phyloP scores from a whole-genome alignment of 2,797 vertebrate genomes.

The Hybognathus amarus region DNA sequence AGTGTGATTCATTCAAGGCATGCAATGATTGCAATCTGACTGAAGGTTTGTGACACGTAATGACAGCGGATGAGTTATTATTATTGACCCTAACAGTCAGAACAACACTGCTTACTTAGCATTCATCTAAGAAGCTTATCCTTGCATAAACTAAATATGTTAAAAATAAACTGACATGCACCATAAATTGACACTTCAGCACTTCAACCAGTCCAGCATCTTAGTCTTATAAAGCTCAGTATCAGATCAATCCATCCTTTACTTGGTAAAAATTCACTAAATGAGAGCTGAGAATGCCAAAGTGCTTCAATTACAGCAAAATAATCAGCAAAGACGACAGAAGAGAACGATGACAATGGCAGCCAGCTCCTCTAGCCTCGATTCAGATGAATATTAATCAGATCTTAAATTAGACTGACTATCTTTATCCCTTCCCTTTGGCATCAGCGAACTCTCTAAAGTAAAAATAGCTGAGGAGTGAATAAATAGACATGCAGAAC shows the following conservation, averaged over 20 bases:
- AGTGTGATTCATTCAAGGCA: not conserved
- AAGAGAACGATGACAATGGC: slow-evolving; percentile 33
- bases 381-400: slow-evolving; percentile 60
- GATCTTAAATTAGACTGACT: slow-evolving; percentile 57
- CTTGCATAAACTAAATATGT: not conserved
- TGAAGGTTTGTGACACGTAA: not conserved
- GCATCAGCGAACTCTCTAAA: slow-evolving; percentile 26
- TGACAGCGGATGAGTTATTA: not conserved
- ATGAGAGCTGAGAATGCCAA: not conserved
- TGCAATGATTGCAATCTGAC: not conserved
- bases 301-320: not conserved
- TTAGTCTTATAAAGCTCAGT: not conserved
- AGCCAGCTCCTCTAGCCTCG: slow-evolving; percentile 31
- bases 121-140: not conserved
- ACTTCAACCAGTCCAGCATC: not conserved
- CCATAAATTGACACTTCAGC: not conserved
- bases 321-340: not conserved
- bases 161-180: too few relatives aligned
- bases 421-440: slow-evolving; percentile 23
- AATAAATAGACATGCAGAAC: slow-evolving; percentile 52
- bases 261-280: not conserved
- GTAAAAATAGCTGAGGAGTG: slow-evolving; percentile 44
- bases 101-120: not conserved
- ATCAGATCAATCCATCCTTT: not conserved
- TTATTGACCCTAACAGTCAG: too few relatives aligned